Conservation (phyloP, 1,140 invertebrate species). For the Triops longicaudatus region DNA sequence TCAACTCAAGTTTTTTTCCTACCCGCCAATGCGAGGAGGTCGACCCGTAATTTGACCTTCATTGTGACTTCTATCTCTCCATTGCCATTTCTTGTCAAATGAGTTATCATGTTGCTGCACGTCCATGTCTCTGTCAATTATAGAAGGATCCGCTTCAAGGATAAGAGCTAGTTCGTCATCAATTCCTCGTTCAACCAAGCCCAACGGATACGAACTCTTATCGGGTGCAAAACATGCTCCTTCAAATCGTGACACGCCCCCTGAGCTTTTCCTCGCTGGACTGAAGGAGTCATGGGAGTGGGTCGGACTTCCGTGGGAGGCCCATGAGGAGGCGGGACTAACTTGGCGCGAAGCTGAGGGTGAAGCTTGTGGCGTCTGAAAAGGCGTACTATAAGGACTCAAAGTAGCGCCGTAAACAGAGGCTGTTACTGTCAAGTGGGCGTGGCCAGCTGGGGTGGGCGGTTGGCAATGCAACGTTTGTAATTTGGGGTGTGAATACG, state of each 20-base stretch:
- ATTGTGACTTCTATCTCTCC: neutral
- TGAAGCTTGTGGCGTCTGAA: conserved; percentile 21
- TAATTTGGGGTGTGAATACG: neutral
- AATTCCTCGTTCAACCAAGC: conserved; percentile 43
- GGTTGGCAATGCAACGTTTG: neutral
- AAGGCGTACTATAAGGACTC: conserved; percentile 23
- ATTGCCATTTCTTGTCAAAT: neutral
- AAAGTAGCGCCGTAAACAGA: conserved; percentile 7
- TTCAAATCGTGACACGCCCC: neutral
- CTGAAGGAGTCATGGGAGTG: conserved; percentile 6
- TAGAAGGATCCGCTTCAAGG: conserved; percentile 52
- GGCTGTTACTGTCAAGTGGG: neutral
- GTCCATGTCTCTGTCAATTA: conserved; percentile 41
- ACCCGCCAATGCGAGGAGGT: conserved; percentile 15
- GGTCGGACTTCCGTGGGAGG: conserved; percentile 22
- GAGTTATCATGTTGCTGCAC: conserved; percentile 17
- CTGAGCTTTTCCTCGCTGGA: neutral
- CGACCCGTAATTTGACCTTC: conserved; percentile 17
- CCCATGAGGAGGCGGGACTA: conserved; percentile 19
- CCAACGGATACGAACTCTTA: conserved; percentile 13
- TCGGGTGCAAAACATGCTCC: neutral
- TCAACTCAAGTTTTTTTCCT: neutral
- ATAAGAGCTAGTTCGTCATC: conserved; percentile 54
- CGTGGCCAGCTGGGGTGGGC: neutral
- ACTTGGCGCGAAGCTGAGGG: conserved; percentile 22